These are phyloP conservation scores for Hydrolagus colliei DNA, from an alignment of 2,797 vertebrate genomes.

Conservation along the genomic window DNA sequence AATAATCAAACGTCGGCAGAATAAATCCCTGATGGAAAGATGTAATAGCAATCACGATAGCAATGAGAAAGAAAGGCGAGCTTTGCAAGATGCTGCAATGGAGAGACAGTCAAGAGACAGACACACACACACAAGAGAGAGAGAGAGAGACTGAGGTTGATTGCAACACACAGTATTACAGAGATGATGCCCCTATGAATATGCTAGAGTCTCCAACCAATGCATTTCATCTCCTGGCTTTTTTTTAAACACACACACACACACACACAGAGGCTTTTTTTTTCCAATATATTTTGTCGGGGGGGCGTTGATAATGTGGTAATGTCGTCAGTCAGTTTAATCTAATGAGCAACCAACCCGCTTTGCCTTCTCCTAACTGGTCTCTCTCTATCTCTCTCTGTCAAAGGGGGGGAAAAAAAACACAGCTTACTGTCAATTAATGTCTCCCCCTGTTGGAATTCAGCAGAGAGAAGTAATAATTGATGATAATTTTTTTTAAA, in stretches of 20 bases:
- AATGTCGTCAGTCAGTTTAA: conserved; percentile 52
- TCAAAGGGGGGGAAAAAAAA: too few relatives aligned
- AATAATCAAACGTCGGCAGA: not conserved
- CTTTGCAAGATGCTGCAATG: not conserved
- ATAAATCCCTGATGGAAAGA: conserved; percentile 8
- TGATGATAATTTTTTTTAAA: too few relatives aligned
- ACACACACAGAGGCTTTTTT: conserved; percentile 34
- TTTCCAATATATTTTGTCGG: conserved; percentile 34
- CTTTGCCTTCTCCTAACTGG: not conserved
- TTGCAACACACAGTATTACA: too few relatives aligned
- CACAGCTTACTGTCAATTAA: too few relatives aligned
- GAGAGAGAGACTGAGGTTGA: too few relatives aligned
- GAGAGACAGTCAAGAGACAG: not conserved
- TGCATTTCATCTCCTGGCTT: conserved; percentile 25
- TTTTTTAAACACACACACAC: not conserved
- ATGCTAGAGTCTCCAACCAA: not conserved
- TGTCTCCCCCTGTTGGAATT: conserved; percentile 29
- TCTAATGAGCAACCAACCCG: not conserved
- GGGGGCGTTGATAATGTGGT: conserved; percentile 56
- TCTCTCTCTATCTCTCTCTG: not conserved
- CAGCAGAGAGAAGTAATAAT: not conserved
- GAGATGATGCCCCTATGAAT: not conserved
- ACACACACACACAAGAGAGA: too few relatives aligned
- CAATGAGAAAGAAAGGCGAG: too few relatives aligned
- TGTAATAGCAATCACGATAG: not conserved